phyloP scores from a whole-genome alignment of 2,113 vertebrate genomes.

The Toxotes chatareus region DNA sequence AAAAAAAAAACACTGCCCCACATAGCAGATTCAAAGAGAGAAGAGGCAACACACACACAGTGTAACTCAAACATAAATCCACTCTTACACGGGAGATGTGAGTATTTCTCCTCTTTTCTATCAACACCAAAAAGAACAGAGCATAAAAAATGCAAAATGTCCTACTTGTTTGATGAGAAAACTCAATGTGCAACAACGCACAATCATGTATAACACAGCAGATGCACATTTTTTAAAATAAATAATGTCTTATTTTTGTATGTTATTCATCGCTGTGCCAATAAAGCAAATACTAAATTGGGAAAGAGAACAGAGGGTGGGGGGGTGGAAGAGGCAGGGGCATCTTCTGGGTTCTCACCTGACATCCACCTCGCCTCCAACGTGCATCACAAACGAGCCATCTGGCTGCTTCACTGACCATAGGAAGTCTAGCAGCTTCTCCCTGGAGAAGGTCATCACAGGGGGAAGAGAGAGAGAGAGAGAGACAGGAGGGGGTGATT shows the following conservation, averaged over 20 bases:
- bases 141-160: neutral
- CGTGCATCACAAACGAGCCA: slow-evolving; percentile 96
- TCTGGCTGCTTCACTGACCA: slow-evolving; percentile 92
- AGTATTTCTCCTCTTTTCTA: slow-evolving; percentile 32
- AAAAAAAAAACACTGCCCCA: neutral
- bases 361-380: slow-evolving; percentile 96
- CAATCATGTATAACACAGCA: neutral
- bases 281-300: neutral
- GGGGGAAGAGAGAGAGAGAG: neutral
- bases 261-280: neutral
- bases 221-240: neutral
- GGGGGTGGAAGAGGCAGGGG: neutral
- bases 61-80: neutral
- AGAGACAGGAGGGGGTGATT: neutral
- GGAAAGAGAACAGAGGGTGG: neutral
- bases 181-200: neutral
- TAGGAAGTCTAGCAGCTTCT: slow-evolving; percentile 94
- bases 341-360: slow-evolving; percentile 85
- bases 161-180: neutral
- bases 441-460: slow-evolving; percentile 79
- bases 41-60: neutral
- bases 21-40: slow-evolving; percentile 10
- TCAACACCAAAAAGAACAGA: slow-evolving; percentile 3
- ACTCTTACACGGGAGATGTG: neutral
- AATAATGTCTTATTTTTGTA: neutral